Percentiles rank a stretch among this genome's conserved stretches.
Evolutionary conservation across 2,797 vertebrate species (phyloP).

Genomic region (Zalophus californianus): DNA sequence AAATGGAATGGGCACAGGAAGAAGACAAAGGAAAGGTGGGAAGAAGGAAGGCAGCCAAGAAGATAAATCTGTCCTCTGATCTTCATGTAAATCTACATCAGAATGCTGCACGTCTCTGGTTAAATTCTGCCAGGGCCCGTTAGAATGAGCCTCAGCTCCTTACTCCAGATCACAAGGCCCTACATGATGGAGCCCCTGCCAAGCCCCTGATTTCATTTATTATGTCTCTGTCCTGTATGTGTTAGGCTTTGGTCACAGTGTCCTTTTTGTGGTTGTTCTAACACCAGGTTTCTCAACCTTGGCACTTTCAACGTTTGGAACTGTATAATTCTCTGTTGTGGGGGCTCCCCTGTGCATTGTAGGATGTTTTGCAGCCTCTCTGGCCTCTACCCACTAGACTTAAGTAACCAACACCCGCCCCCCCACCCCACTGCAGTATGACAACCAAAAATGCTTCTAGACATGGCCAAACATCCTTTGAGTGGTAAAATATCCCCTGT

Average conservation of each 20-base stretch:
- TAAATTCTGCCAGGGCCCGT: background rate
- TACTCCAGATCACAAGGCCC: background rate
- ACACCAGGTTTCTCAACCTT: background rate
- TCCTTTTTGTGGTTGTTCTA: background rate
- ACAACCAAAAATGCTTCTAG: background rate
- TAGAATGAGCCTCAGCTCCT: background rate
- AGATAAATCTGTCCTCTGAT: background rate
- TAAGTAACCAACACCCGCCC: background rate
- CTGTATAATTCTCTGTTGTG: background rate
- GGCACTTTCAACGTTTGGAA: fast-evolving
- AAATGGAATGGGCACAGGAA: background rate
- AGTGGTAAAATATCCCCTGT: background rate
- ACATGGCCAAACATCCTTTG: background rate
- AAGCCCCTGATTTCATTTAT: background rate
- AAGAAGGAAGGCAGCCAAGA: background rate
- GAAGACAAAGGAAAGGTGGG: background rate
- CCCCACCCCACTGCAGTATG: background rate
- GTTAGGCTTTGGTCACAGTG: background rate
- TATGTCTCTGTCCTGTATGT: fast-evolving
- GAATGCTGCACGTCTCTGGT: background rate
- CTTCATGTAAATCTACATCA: background rate
- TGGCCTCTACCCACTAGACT: background rate
- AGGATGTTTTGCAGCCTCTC: no score
- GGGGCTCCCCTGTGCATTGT: background rate
- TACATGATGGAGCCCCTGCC: fast-evolving